Conservation (phyloP, 2,888 invertebrate species). For the Arge pagana region DNA sequence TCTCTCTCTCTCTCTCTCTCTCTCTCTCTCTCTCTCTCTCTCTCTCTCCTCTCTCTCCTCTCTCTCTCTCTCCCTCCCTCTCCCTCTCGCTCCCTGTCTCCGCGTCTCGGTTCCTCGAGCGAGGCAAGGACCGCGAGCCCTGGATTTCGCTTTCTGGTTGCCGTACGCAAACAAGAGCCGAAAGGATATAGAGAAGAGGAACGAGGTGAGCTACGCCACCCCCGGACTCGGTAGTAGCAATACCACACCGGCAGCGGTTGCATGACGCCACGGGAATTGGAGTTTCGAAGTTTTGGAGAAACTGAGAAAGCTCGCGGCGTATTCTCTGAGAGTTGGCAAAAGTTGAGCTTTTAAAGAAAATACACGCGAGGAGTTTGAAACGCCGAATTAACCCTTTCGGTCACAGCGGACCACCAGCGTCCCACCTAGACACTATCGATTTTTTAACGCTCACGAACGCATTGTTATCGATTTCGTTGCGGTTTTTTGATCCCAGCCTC, state of each 20-base stretch:
- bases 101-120: background rate
- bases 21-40: slow-evolving; percentile 22
- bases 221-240: background rate
- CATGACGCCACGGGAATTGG: slow-evolving; percentile 8
- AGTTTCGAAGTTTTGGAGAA: slow-evolving; percentile 5
- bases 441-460: no score
- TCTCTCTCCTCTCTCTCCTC: slow-evolving; percentile 18
- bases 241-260: slow-evolving; percentile 4
- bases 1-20: slow-evolving; percentile 24
- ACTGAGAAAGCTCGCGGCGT: slow-evolving; percentile 1
- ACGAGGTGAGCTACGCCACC: background rate
- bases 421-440: no score
- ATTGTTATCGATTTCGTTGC: no score
- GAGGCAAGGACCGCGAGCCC: background rate
- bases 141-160: background rate
- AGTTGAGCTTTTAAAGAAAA: slow-evolving; percentile 3
- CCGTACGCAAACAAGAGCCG: background rate
- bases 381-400: slow-evolving; percentile 6
- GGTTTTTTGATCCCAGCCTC: no score
- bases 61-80: background rate
- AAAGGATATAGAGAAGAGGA: background rate
- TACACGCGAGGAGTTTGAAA: slow-evolving; percentile 12
- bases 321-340: background rate
- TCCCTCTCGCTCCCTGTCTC: no score
- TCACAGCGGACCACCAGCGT: no score